Conservation (phyloP, 1,140 invertebrate genomes). For the Trachymyrmex cornetzi region DNA sequence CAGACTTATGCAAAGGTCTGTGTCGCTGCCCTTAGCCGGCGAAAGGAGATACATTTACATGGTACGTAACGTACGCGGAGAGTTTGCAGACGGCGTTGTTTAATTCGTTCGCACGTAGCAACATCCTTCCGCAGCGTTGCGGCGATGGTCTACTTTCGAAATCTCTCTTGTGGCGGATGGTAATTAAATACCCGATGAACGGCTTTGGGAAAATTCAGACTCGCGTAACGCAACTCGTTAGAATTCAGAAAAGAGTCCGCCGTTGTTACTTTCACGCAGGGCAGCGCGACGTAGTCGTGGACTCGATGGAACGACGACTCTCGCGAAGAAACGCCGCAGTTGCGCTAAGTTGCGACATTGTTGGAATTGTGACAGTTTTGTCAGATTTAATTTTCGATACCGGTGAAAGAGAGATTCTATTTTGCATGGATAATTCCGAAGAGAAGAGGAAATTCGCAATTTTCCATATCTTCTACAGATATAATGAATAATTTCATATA, state of each 20-base stretch:
- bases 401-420: not conserved
- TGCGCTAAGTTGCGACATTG: not conserved
- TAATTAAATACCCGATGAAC: constrained; percentile 38
- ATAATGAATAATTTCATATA: not conserved
- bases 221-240: constrained; percentile 4
- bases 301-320: not conserved
- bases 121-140: constrained; percentile 12
- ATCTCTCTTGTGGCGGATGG: not conserved
- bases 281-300: not conserved
- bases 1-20: too few relatives aligned
- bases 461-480: not conserved
- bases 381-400: not conserved
- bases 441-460: not conserved
- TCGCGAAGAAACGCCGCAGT: not conserved
- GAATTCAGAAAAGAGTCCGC: constrained; percentile 15
- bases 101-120: constrained; percentile 35
- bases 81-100: constrained; percentile 19
- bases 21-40: not conserved
- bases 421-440: too few relatives aligned
- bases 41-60: not conserved
- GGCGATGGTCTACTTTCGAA: constrained; percentile 28
- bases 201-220: constrained; percentile 35
- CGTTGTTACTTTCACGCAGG: constrained; percentile 5
- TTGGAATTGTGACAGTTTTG: not conserved
- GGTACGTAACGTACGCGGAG: not conserved